phyloP scores from a whole-genome alignment of 2,113 vertebrate species.

The Nesoenas mayeri region DNA sequence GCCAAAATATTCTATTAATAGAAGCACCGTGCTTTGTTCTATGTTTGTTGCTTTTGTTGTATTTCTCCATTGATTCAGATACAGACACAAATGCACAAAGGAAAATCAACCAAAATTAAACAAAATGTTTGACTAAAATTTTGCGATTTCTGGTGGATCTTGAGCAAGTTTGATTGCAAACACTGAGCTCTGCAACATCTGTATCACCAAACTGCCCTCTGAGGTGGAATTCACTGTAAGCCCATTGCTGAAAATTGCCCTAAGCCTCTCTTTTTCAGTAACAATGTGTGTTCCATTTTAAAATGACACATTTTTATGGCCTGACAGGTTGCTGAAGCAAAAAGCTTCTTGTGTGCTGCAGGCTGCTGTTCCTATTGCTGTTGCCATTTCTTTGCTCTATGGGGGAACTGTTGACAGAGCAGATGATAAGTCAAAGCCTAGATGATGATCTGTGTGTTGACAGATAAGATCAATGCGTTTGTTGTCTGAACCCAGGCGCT shows the following conservation, averaged over 20 bases:
- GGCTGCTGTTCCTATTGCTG: neutral
- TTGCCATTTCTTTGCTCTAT: slow-evolving; percentile 1
- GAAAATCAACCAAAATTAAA: neutral
- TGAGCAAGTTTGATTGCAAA: neutral
- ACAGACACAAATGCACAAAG: neutral
- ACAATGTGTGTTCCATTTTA: neutral
- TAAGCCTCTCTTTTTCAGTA: neutral
- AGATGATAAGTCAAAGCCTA: slow-evolving; percentile 14
- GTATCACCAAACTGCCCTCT: neutral
- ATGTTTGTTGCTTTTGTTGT: neutral
- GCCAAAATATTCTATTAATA: neutral
- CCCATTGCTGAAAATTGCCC: neutral
- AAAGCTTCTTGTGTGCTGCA: neutral
- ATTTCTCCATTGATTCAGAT: neutral
- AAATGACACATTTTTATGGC: neutral
- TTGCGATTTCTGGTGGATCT: neutral
- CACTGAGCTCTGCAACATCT: neutral
- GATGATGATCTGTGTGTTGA: slow-evolving; percentile 24
- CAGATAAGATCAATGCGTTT: slow-evolving; percentile 34
- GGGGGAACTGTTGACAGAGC: slow-evolving; percentile 12
- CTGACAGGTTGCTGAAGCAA: neutral
- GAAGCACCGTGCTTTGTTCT: neutral
- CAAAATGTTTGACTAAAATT: neutral
- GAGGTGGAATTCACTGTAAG: slow-evolving; percentile 14
- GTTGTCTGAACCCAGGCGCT: neutral